Evolutionary conservation across 2,797 vertebrate genomes (phyloP), one percentile per base, ranked within the genome.

Genomic region (Tokudaia muenninki): DNA sequence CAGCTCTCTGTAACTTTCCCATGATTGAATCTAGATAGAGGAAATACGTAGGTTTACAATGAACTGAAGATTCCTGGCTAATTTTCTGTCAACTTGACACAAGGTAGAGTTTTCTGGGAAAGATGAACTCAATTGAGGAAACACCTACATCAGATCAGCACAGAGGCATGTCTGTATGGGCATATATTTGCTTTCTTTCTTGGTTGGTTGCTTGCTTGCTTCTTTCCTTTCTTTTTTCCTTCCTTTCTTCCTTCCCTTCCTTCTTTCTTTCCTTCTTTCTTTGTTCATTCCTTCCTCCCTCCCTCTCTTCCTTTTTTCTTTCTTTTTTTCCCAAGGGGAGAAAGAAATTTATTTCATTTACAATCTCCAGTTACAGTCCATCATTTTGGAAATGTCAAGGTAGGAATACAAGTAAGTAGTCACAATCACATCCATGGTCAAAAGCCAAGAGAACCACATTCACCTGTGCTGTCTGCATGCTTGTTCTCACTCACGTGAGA

Each of bases 201-300:
- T 67, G 6, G 13, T 67, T 67, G 29, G 12, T 65, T 65, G 12
- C 3, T 65, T 31, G 4, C 12, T 63, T 12, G 10, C 11, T 29
- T 3, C 24, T 24, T 29, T 11, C 61, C 61, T 26, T 12, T 29
- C 12, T 29, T 5, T 11, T 12, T 17, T 2, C 16, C 57, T n/a
- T 7, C n/a, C n/a, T 16, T 8, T 3, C 8, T 12, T 2, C 72
- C 22, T 12, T 22, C 41, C 12, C 6, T 31, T 4, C 29, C 63
- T 29, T 65, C 26, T 3, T 14, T 67, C 13, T 3, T 14, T 31
- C 29, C 29, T 6, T 59, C 2, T 52, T 14, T 67, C 13, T 14
- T 10, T 16, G 13, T 24, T 26, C 26, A 1, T 13, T 31, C 13
- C 6, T 14, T 2, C 3, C 2, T 6, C n/a, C 41, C n/a, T 6